phyloP scores from a whole-genome alignment of 2,113 vertebrate genomes.

The Cyprinus carpio region DNA sequence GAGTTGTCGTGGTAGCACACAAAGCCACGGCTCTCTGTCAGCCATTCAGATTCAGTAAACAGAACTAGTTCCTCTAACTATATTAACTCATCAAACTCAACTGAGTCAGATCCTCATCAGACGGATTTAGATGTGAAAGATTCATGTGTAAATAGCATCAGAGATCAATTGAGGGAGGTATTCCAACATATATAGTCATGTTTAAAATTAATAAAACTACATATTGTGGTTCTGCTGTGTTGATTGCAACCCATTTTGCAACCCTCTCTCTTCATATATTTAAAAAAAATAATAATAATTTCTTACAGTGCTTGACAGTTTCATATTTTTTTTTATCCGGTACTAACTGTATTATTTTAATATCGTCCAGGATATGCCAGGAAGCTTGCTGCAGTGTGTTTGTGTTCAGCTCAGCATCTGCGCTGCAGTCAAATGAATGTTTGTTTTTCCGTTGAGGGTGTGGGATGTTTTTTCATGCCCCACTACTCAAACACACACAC shows the following conservation, averaged over 20 bases:
- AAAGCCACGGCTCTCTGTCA: constrained; percentile 2
- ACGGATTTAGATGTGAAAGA: background rate
- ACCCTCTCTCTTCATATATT: no score
- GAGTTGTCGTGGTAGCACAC: constrained; percentile 47
- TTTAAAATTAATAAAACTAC: background rate
- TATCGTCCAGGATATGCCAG: no score
- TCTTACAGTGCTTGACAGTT: background rate
- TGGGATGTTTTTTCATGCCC: constrained; percentile 30
- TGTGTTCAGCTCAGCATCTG: no score
- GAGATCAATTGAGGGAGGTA: background rate
- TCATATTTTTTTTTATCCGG: background rate
- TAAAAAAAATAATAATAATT: no score
- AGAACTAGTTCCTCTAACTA: background rate
- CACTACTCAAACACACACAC: constrained; percentile 18
- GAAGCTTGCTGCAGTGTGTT: no score
- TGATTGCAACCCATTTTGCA: no score
- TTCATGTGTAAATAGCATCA: background rate
- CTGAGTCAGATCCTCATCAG: background rate
- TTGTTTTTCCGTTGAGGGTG: constrained; percentile 50
- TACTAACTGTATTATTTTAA: background rate
- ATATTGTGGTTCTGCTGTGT: background rate
- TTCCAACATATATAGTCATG: background rate
- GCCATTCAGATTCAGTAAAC: constrained; percentile 23
- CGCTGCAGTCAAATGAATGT: constrained; percentile 43
- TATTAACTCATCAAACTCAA: background rate